A percentile compares a stretch with the other conserved stretches of the same genome.
These are phyloP conservation scores for Eublepharis macularius DNA, from an alignment of 2,113 vertebrate species.

Conservation along the genomic window DNA sequence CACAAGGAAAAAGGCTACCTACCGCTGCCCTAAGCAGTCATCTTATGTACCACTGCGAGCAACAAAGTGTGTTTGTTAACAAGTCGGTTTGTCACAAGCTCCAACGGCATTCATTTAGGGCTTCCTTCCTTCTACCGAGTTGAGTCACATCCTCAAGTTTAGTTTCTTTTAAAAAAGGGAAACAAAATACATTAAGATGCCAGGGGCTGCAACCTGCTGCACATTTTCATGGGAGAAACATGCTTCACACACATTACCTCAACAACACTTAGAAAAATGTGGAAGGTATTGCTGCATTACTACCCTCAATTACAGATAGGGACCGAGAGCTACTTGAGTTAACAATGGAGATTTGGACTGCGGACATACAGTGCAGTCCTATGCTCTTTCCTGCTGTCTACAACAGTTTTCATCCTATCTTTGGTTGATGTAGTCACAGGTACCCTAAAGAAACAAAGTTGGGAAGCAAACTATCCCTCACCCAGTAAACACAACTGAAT, in stretches of 20 bases:
- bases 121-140: slow-evolving; percentile 69
- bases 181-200: not conserved
- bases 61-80: not conserved
- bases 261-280: not conserved
- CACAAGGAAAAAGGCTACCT: not conserved
- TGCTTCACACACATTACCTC: not conserved
- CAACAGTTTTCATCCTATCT: not conserved
- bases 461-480: not conserved
- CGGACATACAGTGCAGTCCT: not conserved
- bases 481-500: not conserved
- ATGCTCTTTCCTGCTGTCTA: not conserved
- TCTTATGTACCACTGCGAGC: not conserved
- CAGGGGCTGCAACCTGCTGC: not conserved
- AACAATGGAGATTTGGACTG: not conserved
- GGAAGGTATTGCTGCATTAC: not conserved
- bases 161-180: slow-evolving; percentile 56
- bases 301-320: not conserved
- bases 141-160: slow-evolving; percentile 65
- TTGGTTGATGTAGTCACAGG: not conserved
- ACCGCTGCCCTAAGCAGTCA: not conserved
- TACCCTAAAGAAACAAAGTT: not conserved
- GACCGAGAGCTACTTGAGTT: not conserved
- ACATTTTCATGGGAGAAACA: not conserved
- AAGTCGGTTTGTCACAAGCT: slow-evolving; percentile 32
- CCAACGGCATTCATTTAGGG: slow-evolving; percentile 50